Base-by-base conservation (phyloP, 2,888 invertebrate species). In the Patella caerulea region DNA sequence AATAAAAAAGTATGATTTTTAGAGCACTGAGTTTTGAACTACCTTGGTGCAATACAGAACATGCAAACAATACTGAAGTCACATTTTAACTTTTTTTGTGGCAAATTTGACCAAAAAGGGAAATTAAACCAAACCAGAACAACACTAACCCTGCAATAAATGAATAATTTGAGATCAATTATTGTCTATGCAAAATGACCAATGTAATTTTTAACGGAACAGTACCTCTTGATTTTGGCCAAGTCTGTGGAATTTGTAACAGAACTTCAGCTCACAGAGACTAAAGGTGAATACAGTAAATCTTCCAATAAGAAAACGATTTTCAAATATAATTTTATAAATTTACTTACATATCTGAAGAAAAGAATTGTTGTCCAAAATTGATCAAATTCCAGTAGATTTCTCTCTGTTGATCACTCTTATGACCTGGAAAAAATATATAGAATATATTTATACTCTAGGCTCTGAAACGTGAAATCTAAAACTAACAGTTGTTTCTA, bases 321-420 rank as follows among this genome's bases (percentile, higher is more conserved):
- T 7, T 45, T 45, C 9, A 45, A 9, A 45, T 45, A 45, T 45
- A 45, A 45, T 45, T 45, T 45, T 45, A 45, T 7, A 73, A 54
- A 53, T 9, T 24, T 29, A 85, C 87, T 87, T 83, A 90, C 90
- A 86, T 87, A 78, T 96, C 96, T 12, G 96, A 94, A 0, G 98
- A 98, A 90, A 98, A 99, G 88, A 96, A 95, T 89, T 98, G 98
- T 89, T 98, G 98, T 0, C 98, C 97, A 90, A 98, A 98, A 81
- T 97, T 94, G 88, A 99, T 95, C 19, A 99, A 93, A 91, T 98
- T 97, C 82, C 97, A 96, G 90, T 94, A 98, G 0, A 98, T 96
- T 87, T 96, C 95, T 73, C 97, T 93, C 90, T 97, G 95, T 0
- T 96, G 95, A 86, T 95, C 95, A 89, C 96, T 96, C 87, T 85